Conservation (phyloP, 2,888 invertebrate species). For the Tenthredo mesomela region DNA sequence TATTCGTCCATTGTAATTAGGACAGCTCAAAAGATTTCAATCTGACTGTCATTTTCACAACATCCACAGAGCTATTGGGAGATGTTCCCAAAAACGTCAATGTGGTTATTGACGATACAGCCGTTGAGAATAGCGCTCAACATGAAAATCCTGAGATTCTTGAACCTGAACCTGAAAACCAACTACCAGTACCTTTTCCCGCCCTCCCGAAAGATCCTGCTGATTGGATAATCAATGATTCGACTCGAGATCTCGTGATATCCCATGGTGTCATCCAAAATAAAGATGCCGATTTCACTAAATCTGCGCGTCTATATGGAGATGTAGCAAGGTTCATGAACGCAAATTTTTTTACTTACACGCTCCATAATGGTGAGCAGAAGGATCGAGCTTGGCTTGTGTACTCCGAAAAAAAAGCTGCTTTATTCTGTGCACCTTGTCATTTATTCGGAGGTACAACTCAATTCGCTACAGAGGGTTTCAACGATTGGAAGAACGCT, state of each 20-base stretch:
- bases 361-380: slow-evolving; percentile 1
- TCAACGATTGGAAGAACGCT: slow-evolving; percentile 35
- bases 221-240: too few species aligned
- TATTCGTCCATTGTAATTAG: background rate
- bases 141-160: background rate
- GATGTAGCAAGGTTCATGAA: background rate
- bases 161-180: background rate
- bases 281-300: background rate
- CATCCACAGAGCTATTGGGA: background rate
- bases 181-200: background rate
- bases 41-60: background rate
- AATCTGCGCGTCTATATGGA: background rate
- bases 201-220: background rate
- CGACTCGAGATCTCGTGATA: background rate
- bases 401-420: background rate
- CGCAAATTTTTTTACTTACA: background rate
- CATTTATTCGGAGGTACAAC: background rate
- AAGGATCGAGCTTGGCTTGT: slow-evolving; percentile 3
- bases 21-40: background rate
- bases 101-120: too few species aligned
- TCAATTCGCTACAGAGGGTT: background rate
- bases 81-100: background rate
- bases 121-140: background rate
- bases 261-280: background rate
- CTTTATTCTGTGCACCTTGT: slow-evolving; percentile 32